Evolutionary conservation across 2,113 vertebrate species (phyloP).

Genomic region (Leptobrachium ailaonicum): DNA sequence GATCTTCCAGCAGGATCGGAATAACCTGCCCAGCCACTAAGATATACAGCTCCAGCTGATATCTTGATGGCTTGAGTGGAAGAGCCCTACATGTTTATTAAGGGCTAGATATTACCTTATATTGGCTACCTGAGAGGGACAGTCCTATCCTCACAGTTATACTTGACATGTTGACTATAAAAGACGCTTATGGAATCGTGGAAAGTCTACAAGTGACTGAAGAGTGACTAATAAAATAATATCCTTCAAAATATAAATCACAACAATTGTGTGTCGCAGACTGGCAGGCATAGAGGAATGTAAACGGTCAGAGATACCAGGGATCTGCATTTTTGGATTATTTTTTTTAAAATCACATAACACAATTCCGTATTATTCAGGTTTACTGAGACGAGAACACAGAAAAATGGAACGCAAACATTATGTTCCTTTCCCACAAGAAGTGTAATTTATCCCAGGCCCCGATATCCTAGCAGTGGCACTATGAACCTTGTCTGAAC

Average conservation of each 20-base stretch:
- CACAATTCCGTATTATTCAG: slow-evolving; percentile 51
- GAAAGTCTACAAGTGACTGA: background rate
- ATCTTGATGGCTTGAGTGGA: too few relatives aligned
- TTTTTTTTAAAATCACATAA: slow-evolving; percentile 47
- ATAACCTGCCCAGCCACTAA: too few relatives aligned
- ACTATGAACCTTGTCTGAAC: slow-evolving; percentile 64
- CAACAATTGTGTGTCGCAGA: background rate
- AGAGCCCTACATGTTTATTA: too few relatives aligned
- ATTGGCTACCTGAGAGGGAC: too few relatives aligned
- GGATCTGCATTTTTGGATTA: slow-evolving; percentile 47
- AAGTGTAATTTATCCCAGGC: slow-evolving; percentile 62
- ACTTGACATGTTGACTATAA: too few relatives aligned
- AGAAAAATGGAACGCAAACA: slow-evolving; percentile 62
- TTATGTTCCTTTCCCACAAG: slow-evolving; percentile 72
- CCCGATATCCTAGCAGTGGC: slow-evolving; percentile 58
- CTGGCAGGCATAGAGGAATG: slow-evolving; percentile 2
- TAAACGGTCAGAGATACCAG: slow-evolving; percentile 47
- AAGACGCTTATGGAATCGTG: too few relatives aligned
- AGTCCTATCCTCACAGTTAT: too few relatives aligned
- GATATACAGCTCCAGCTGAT: too few relatives aligned
- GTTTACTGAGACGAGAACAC: slow-evolving; percentile 53
- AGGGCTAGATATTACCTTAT: too few relatives aligned
- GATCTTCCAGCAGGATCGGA: too few relatives aligned
- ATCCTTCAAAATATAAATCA: background rate
- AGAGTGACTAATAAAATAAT: background rate